Base-by-base conservation (phyloP, 2,888 invertebrate species). In the Selenia dentaria region DNA sequence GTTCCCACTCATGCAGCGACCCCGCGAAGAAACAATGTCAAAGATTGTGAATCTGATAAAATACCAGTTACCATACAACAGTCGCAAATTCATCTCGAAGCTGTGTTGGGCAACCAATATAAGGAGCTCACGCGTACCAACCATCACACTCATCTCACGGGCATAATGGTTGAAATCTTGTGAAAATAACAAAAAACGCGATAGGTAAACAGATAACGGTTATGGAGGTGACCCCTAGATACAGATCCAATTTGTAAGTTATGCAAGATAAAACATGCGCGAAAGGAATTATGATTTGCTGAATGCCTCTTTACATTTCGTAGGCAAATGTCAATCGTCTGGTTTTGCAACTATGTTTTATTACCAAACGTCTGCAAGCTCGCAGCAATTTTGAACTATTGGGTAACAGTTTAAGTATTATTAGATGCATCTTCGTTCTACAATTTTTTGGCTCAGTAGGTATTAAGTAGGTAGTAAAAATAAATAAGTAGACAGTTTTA, bases 281-380 rank as follows among this genome's bases (percentile, higher is more conserved):
- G 42, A 67, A 67, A 67, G 54, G 67, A 63, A 53, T 64, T 64
- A 54, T 60, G 63, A 67, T 70, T 66, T 66, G 60, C 42, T 56
- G 51, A 64, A 69, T 64, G 58, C 54, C 64, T 68, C 61, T 64
- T 69, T 67, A 59, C 56, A 54, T 68, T 68, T 72, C 71, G 72
- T 70, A 72, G 69, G 70, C 67, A 86, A 86, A 87, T 87, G 86
- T 84, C 87, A 86, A 86, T 84, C 70, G 81, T 70, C 59, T 64
- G 55, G 70, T 87, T 84, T 72, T 61, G 79, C 71, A 86, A 87
- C 67, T 48, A 49, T 74, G 72, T 79, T 79, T 81, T 83, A 82
- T 84, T 85, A 73, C 74, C 12, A 10, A n/a, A 82, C 77, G 74
- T 70, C 70, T 78, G 64, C 64, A 70, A 70, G 69, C 60, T 70